A percentile compares a stretch with the other conserved stretches of the same genome.
These are phyloP conservation scores for Belgica antarctica DNA, from an alignment of 2,888 invertebrate genomes.

Conservation along the genomic window DNA sequence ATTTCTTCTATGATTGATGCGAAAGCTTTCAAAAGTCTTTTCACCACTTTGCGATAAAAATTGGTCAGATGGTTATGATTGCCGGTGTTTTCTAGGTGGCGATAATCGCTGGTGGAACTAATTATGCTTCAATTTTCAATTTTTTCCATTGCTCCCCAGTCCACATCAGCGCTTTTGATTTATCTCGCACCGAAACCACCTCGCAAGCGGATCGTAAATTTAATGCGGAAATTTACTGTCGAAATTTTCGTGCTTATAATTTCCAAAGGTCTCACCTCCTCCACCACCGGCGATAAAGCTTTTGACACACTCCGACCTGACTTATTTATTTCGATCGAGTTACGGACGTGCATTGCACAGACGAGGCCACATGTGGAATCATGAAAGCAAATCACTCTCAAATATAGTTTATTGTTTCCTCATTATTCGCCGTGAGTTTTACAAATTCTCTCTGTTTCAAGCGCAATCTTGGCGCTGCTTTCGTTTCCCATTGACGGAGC, in stretches of 20 bases:
- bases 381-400: too few relatives aligned
- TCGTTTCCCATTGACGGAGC: neutral
- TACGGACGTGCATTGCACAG: too few relatives aligned
- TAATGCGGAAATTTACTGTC: too few relatives aligned
- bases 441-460: too few relatives aligned
- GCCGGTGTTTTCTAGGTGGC: conserved; percentile 5
- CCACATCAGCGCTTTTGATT: neutral
- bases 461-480: neutral
- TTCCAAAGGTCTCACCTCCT: too few relatives aligned
- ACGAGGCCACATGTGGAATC: too few relatives aligned
- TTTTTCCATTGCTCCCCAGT: neutral
- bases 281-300: too few relatives aligned
- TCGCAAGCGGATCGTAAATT: neutral
- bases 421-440: too few relatives aligned
- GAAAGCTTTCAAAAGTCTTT: neutral
- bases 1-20: conserved; percentile 7
- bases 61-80: neutral
- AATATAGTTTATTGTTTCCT: too few relatives aligned
- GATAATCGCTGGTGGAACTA: neutral
- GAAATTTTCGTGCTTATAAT: neutral
- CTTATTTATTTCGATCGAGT: too few relatives aligned
- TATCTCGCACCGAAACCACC: neutral
- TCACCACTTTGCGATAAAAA: neutral
- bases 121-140: conserved; percentile 12
- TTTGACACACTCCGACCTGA: too few relatives aligned